Base-by-base conservation (phyloP, 2,113 vertebrate genomes). In the Formicarius rufipectus region DNA sequence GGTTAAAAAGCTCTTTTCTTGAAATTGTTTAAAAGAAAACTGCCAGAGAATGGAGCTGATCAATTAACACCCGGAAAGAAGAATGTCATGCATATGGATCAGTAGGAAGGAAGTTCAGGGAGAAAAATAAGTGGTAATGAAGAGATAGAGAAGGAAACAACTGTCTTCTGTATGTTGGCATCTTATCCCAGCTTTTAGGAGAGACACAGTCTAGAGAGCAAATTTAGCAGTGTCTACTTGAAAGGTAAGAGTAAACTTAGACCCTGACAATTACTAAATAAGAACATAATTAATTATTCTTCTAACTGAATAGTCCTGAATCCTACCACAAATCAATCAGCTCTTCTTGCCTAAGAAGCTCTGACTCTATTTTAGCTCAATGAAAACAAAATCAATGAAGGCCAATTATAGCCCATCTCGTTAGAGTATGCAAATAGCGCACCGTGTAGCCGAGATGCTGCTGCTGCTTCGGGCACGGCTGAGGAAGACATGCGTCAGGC, bases 301-400 rank as follows among this genome's bases (percentile, higher is more conserved):
- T 98, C 97, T 98, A 98, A 98, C 98, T 96, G 98, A 98, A 99
- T 98, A 98, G 97, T 98, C 98, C 96, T 94, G 97, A 98, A 99
- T 99, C 98, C 97, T 98, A 98, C 98, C 98, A 97, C 98, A 98
- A 98, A 99, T 99, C 99, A 99, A 99, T 99, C 98, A 97, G 96
- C 96, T 96, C 98, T 98, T 96, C 96, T 74, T 91, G 97, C 98
- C 97, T 98, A 98, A 98, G 98, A 98, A 98, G 98, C 98, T 99
- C 97, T 97, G 98, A 99, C 98, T 99, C 98, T 98, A 99, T 99
- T 98, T 98, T 98, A 98, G 98, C 98, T 99, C 98, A 99, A 99
- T 99, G 98, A 99, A 98, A 98, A 98, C 95, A 98, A 98, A 98
- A 99, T 99, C 99, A 97, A 99, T 99, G 97, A 97, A 97, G 98